These are phyloP conservation scores for Lethocerus indicus DNA, from an alignment of 1,140 invertebrate genomes.

Conservation along the genomic window DNA sequence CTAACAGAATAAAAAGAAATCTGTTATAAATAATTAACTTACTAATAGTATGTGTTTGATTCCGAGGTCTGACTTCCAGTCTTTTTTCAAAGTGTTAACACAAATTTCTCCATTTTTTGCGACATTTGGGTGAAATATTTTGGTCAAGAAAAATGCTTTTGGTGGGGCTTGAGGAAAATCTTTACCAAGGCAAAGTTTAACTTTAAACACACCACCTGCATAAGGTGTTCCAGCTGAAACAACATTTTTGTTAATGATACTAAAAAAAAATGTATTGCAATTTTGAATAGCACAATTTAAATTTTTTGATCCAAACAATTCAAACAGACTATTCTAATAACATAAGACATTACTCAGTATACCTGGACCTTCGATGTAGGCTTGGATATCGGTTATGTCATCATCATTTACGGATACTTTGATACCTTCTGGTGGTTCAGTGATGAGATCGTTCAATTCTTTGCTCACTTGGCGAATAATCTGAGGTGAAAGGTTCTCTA, in stretches of 20 bases:
- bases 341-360: too few species aligned
- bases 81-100: constrained; percentile 92
- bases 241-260: neutral
- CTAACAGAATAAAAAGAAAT: neutral
- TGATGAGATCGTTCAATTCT: constrained; percentile 61
- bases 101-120: constrained; percentile 89
- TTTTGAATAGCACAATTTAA: neutral
- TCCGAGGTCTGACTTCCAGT: constrained; percentile 92
- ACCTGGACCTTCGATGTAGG: constrained; percentile 76
- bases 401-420: constrained; percentile 74
- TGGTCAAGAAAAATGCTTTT: constrained; percentile 89
- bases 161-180: constrained; percentile 86
- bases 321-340: constrained; percentile 14
- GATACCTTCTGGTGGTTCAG: constrained; percentile 73
- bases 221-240: constrained; percentile 68
- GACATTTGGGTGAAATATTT: constrained; percentile 97
- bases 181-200: constrained; percentile 81
- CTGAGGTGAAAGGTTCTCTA: constrained; percentile 87
- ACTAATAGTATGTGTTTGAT: constrained; percentile 90
- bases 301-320: neutral
- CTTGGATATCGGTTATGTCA: constrained; percentile 84
- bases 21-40: constrained; percentile 21
- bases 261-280: neutral
- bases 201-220: constrained; percentile 63
- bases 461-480: constrained; percentile 68